Evolutionary conservation across 92 coral and sea anemone species (phyloP), one percentile per base, ranked within the genome.

Genomic region (Anthopleura xanthogrammica): DNA sequence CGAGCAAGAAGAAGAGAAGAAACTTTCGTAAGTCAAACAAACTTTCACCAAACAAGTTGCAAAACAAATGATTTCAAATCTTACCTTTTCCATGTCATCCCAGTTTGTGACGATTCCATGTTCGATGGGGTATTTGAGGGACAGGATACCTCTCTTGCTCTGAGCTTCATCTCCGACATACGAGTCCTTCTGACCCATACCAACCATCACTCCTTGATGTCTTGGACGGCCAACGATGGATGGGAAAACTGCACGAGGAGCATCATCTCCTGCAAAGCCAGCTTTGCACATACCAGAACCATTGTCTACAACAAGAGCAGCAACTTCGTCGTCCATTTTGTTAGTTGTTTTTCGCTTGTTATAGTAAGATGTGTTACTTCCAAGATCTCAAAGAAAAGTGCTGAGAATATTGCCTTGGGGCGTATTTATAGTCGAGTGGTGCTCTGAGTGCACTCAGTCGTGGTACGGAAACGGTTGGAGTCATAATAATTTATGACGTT

Each of bases 201-300:
- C 98, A 86, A 95, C 98, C 98, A 95, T 95, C 79, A 95, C 98
- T 64, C 98, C 98, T 92, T 95, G 98, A 90, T 95, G 98, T 83
- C 98, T 97, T 92, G 98, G 98, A 85, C 98, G 98, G 87, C 98
- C 98, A 81, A 94, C 98, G 91, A 95, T 95, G 80, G 98, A 95
- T 5, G 98, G 98, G 85, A 95, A 95, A 80, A 95, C 98, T 42
- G 98, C 98, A 73, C 98, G 89, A 52, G 98, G 98, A 80, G 98
- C 98, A 90, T 95, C 98, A 84, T 95, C 98, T 85, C 98, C 98
- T 60, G 98, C 98, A 78, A 95, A 95, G 89, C 98, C 98, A 84
- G 98, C 98, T 77, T 95, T 95, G 96, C 98, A 95, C 98, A 95
- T 95, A 94, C 98, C 98, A 78, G 98, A 95, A 54, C 98, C 98